Conservation (phyloP, 2,113 vertebrate species). For the Trochalopteron elliotii region DNA sequence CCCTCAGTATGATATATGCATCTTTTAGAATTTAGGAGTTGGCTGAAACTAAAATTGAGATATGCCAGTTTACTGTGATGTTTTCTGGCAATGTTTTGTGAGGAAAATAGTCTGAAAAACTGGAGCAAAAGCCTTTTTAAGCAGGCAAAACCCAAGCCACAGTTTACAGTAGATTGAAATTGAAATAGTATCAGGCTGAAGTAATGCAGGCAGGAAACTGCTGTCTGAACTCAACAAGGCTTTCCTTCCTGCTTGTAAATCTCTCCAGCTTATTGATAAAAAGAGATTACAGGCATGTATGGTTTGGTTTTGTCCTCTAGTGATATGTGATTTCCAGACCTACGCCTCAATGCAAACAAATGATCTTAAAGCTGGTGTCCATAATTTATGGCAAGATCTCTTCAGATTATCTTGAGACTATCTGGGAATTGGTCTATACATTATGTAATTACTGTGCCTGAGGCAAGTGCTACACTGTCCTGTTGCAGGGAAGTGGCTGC, state of each 20-base stretch:
- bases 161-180: constrained; percentile 67
- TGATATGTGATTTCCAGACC: constrained; percentile 42
- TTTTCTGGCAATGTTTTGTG: neutral
- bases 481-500: neutral
- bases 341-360: neutral
- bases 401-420: neutral
- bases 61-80: neutral
- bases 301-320: constrained; percentile 66
- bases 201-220: constrained; percentile 72
- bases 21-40: neutral
- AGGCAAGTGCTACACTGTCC: neutral
- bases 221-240: constrained; percentile 68
- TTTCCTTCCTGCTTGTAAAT: constrained; percentile 79
- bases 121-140: constrained; percentile 48
- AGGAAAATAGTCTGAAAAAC: constrained; percentile 29
- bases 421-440: neutral
- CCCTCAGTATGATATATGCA: neutral
- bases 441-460: neutral
- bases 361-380: neutral
- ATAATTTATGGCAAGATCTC: neutral
- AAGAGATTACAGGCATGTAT: constrained; percentile 53
- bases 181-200: constrained; percentile 68
- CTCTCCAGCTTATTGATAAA: constrained; percentile 73
- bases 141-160: constrained; percentile 55
- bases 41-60: neutral